These are phyloP conservation scores for Solenodon paradoxus DNA, from an alignment of 2,113 vertebrate species.

Conservation along the genomic window DNA sequence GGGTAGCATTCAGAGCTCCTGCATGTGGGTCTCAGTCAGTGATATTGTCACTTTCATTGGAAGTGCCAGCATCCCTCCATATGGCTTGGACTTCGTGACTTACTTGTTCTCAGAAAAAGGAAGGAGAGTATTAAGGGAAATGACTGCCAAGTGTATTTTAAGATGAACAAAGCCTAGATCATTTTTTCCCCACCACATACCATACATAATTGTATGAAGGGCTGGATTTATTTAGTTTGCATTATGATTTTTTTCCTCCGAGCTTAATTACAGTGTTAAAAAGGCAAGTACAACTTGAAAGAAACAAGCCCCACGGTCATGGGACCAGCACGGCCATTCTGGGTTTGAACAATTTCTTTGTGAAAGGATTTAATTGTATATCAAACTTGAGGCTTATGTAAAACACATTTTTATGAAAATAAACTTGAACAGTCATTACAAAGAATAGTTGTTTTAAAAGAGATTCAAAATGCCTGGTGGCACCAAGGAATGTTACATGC, in stretches of 20 bases:
- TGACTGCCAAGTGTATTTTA: constrained; percentile 74
- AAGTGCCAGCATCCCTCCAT: background rate
- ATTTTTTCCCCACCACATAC: constrained; percentile 62
- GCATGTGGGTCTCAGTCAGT: background rate
- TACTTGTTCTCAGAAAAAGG: constrained; percentile 65
- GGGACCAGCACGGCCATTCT: constrained; percentile 68
- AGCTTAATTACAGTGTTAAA: constrained; percentile 78
- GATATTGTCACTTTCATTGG: background rate
- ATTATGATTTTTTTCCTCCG: constrained; percentile 53
- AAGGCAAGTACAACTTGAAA: constrained; percentile 66
- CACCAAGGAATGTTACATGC: constrained; percentile 59
- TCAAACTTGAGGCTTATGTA: constrained; percentile 72
- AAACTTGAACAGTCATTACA: constrained; percentile 76
- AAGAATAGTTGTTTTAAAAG: constrained; percentile 72
- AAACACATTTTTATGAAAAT: constrained; percentile 76
- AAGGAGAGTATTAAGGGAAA: constrained; percentile 73
- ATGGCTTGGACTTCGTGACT: constrained; percentile 33
- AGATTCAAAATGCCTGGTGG: constrained; percentile 29
- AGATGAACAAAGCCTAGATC: constrained; percentile 72
- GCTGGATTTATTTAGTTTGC: constrained; percentile 73
- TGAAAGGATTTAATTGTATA: constrained; percentile 74
- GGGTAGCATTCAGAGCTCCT: accelerated
- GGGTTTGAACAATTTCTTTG: constrained; percentile 66
- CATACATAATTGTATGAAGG: constrained; percentile 67
- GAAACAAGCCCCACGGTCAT: constrained; percentile 29